Evolutionary conservation across 2,797 vertebrate genomes (phyloP), one percentile per base, ranked within the genome.

Genomic region (Podarcis lilfordi): DNA sequence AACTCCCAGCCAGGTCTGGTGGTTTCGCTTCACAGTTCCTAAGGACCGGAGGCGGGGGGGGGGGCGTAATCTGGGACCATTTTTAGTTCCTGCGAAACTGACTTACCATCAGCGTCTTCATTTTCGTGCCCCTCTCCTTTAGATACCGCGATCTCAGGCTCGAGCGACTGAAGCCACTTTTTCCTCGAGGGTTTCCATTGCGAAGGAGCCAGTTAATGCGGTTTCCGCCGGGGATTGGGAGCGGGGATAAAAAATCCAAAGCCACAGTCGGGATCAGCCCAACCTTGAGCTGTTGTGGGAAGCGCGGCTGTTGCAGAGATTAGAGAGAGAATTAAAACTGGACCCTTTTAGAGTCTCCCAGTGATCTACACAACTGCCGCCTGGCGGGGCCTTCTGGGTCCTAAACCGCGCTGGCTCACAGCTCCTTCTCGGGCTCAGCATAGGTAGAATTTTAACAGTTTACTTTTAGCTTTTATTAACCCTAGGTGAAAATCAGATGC

Each of bases 21-120:
- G 45, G 21, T 25, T 59, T 74, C 71, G 7, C 17, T 85, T 75
- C 71, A 50, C 74, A 61, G 55, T n/a, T 43, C 68, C 80, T 68
- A 86, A 85, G 1, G 25, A 55, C 50, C 50, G 50, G 50, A 55
- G 50, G 13, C 50, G 10, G 45, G 45, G 45, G 10, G 50, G 11
- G 50, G 13, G 4, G 50, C 13, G 50, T 66, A 75, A 66, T n/a
- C 55, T 19, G 86, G 91, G 93, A 84, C 86, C 88, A 89, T 91
- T 95, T 37, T 25, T 91, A 55, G 93, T 90, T 94, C 94, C 89
- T 88, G 82, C 94, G 92, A 69, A 25, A 94, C 90, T 90, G 96
- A 95, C 97, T 98, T 97, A 99, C 98, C 98, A 98, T 96, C 93
- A 98, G 97, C 95, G 98, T 98, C 98, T 98, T 99, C 98, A 99